Conservation (phyloP, 92 coral and sea anemone species). For the Pocillopora grandis region DNA sequence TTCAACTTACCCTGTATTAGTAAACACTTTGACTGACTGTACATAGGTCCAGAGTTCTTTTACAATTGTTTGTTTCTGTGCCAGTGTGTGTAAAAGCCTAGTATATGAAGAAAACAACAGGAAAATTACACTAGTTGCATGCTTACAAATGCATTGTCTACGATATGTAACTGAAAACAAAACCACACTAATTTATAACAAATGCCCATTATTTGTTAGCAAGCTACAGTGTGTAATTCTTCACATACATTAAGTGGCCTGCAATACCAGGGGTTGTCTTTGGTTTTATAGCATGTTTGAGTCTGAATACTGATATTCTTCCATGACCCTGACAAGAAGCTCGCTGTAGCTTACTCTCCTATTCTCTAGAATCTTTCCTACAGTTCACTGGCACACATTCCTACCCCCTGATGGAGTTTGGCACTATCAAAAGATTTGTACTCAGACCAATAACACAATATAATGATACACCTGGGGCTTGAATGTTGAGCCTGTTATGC, state of each 20-base stretch:
- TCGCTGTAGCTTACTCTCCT: too few relatives aligned
- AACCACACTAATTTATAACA: background rate
- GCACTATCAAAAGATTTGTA: too few relatives aligned
- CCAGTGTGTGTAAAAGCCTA: constrained; percentile 73
- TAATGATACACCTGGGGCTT: background rate
- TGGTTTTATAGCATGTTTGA: too few relatives aligned
- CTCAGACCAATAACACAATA: too few relatives aligned
- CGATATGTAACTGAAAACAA: background rate
- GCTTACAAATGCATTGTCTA: background rate
- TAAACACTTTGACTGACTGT: constrained; percentile 43
- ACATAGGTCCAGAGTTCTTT: constrained; percentile 75
- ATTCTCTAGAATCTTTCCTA: too few relatives aligned
- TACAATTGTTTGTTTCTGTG: constrained; percentile 63
- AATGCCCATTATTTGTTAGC: background rate
- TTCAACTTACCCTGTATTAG: constrained; percentile 76
- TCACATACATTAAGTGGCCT: too few relatives aligned
- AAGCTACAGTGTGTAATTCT: too few relatives aligned
- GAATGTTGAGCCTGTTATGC: background rate
- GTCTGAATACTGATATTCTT: too few relatives aligned
- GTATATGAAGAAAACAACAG: background rate
- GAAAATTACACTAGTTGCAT: background rate
- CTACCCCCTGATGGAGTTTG: too few relatives aligned
- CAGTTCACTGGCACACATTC: too few relatives aligned
- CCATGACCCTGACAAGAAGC: too few relatives aligned
- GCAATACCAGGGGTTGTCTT: too few relatives aligned